Conservation (phyloP, 1,140 invertebrate genomes). For the Geopemphigus sp. region DNA sequence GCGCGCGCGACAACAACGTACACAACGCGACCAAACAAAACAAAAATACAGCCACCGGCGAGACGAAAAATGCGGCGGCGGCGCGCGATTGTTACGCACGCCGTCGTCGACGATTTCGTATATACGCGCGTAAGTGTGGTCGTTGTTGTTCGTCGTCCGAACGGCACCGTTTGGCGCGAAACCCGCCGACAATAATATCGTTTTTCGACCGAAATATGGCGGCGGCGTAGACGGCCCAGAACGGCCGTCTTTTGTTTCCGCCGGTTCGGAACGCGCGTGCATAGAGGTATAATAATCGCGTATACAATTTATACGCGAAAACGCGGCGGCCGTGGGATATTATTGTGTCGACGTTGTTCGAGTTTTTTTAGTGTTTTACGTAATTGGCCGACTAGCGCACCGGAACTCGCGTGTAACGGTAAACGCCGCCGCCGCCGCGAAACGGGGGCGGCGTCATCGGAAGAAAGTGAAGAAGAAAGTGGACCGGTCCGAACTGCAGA, state of each 20-base stretch:
- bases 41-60: not conserved
- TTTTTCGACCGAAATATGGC: no score
- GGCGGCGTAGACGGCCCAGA: no score
- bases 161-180: no score
- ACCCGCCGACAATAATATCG: no score
- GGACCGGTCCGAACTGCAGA: constrained; percentile 33
- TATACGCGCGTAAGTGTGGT: no score
- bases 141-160: no score
- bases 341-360: no score
- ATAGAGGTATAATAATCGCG: no score
- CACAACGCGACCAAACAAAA: no score
- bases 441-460: constrained; percentile 37
- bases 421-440: not conserved
- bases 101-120: no score
- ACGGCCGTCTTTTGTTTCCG: not conserved
- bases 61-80: constrained; percentile 1
- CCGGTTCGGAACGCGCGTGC: no score
- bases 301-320: not conserved
- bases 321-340: not conserved
- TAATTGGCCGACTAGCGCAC: not conserved
- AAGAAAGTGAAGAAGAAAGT: constrained; percentile 49
- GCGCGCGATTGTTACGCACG: not conserved
- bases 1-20: no score
- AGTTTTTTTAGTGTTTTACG: constrained; percentile 1
- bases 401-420: constrained; percentile 7